phyloP scores from a whole-genome alignment of 2,797 vertebrate species.

The Catostomus latipinnis region DNA sequence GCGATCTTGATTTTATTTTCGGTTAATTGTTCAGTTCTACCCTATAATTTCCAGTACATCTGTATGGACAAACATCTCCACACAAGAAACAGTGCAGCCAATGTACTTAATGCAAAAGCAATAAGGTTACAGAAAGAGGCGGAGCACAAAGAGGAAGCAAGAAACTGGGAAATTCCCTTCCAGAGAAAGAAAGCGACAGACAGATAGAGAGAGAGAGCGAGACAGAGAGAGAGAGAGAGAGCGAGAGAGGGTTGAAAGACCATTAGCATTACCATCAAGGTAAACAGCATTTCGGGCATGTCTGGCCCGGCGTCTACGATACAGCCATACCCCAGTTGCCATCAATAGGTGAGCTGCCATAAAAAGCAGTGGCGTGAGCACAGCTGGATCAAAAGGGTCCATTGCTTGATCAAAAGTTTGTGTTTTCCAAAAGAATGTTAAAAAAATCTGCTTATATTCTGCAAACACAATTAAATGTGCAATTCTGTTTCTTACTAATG shows the following conservation, averaged over 20 bases:
- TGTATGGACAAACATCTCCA: neutral
- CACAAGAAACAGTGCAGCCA: neutral
- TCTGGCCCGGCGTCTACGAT: slow-evolving; percentile 51
- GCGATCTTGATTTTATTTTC: no score
- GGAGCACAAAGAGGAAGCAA: slow-evolving; percentile 67
- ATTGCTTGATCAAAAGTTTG: slow-evolving; percentile 60
- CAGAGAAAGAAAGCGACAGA: slow-evolving; percentile 7
- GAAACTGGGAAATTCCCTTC: neutral
- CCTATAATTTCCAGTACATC: neutral
- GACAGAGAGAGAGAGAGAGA: slow-evolving; percentile 3
- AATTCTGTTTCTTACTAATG: neutral
- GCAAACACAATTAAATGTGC: no score
- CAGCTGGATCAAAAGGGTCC: slow-evolving; percentile 65
- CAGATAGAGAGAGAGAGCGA: neutral
- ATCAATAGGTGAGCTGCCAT: slow-evolving; percentile 74
- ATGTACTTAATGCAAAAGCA: neutral
- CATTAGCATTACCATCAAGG: slow-evolving; percentile 44
- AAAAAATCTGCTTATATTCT: neutral
- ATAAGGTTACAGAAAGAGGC: slow-evolving; percentile 55
- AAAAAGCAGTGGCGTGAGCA: slow-evolving; percentile 72
- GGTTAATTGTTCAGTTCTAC: no score
- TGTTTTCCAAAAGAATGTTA: neutral
- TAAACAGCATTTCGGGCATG: slow-evolving; percentile 60
- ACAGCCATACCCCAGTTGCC: slow-evolving; percentile 78
- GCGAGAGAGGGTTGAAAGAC: neutral